Conservation (phyloP, 1,140 invertebrate species). For the Mamestra configurata region DNA sequence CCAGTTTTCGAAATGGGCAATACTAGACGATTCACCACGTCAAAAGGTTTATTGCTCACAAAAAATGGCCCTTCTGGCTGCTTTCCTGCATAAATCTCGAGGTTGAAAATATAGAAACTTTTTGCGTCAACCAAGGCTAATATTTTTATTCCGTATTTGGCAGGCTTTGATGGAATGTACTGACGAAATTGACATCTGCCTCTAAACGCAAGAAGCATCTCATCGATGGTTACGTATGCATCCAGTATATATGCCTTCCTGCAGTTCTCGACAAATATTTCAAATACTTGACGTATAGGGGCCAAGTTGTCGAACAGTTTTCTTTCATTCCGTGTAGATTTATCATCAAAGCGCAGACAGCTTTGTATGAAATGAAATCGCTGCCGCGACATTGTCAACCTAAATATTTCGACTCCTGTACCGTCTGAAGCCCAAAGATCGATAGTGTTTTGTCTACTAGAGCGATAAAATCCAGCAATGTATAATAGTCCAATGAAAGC, state of each 20-base stretch:
- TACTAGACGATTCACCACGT: slow-evolving; percentile 3
- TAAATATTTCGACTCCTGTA: slow-evolving; percentile 33
- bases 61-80: not conserved
- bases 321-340: slow-evolving; percentile 15
- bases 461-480: not conserved
- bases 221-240: slow-evolving; percentile 7
- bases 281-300: not conserved
- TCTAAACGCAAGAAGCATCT: slow-evolving; percentile 1
- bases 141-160: slow-evolving; percentile 20
- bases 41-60: slow-evolving; percentile 1
- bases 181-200: not conserved
- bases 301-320: slow-evolving; percentile 1
- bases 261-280: not conserved
- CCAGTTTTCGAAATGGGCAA: not conserved
- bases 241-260: not conserved
- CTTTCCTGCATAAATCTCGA: slow-evolving; percentile 1
- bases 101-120: not conserved
- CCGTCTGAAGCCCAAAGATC: slow-evolving; percentile 36
- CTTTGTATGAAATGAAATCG: slow-evolving; percentile 50
- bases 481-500: not conserved
- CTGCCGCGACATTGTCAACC: slow-evolving; percentile 19
- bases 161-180: no score
- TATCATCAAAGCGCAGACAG: slow-evolving; percentile 48
- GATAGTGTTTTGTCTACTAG: not conserved
- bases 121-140: not conserved